These are phyloP conservation scores for Haemorhous mexicanus DNA, from an alignment of 2,113 vertebrate genomes.

Conservation along the genomic window DNA sequence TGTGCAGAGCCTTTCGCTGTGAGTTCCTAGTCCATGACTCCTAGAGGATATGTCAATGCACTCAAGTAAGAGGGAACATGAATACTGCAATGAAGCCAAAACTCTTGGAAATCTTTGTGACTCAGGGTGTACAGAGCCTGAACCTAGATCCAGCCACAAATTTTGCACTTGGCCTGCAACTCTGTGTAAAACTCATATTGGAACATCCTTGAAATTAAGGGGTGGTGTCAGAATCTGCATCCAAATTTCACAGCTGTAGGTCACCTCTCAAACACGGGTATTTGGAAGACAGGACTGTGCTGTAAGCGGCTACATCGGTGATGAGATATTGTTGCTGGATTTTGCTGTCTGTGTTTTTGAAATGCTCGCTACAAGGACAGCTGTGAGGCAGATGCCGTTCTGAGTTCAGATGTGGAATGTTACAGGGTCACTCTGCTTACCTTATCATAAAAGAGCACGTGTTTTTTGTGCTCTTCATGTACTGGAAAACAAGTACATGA, in stretches of 20 bases:
- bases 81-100: slow-evolving; percentile 50
- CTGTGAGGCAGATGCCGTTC: slow-evolving; percentile 65
- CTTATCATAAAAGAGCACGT: slow-evolving; percentile 58
- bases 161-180: slow-evolving; percentile 26
- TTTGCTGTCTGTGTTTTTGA: slow-evolving; percentile 46
- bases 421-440: slow-evolving; percentile 65
- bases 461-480: slow-evolving; percentile 57
- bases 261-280: slow-evolving; percentile 44
- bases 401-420: slow-evolving; percentile 63
- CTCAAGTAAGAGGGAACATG: slow-evolving; percentile 25
- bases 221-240: slow-evolving; percentile 38
- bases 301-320: slow-evolving; percentile 10
- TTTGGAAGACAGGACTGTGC: slow-evolving; percentile 44
- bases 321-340: slow-evolving; percentile 50
- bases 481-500: slow-evolving; percentile 59
- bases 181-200: slow-evolving; percentile 13
- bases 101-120: slow-evolving; percentile 37
- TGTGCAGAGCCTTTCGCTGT: background rate
- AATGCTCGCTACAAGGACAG: slow-evolving; percentile 57
- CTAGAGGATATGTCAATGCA: background rate
- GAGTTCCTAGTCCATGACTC: background rate
- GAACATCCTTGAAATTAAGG: slow-evolving; percentile 48
- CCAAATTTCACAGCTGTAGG: slow-evolving; percentile 66
- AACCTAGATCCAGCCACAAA: slow-evolving; percentile 19
- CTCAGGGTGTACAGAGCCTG: slow-evolving; percentile 37